Evolutionary conservation across 2,888 invertebrate species (phyloP).

Genomic region (Macrostomum cliftonense): DNA sequence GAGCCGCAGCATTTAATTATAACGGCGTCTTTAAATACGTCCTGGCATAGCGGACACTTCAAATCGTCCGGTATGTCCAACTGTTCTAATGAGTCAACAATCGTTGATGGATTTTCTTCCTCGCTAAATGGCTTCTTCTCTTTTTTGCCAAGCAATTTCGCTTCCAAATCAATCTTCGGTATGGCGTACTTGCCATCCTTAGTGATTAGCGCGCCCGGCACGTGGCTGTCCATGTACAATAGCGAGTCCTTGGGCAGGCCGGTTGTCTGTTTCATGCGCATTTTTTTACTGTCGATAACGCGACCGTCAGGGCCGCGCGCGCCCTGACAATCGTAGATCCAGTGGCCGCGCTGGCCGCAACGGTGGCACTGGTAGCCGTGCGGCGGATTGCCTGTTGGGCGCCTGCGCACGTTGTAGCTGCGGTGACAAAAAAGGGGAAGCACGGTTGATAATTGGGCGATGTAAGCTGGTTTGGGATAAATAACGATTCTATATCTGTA

Average conservation of each 20-base stretch:
- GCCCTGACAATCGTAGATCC: conserved; percentile 79
- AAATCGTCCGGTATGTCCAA: conserved; percentile 62
- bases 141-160: conserved; percentile 55
- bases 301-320: conserved; percentile 13
- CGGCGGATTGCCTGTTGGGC: conserved; percentile 59
- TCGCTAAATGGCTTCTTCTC: conserved; percentile 48
- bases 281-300: conserved; percentile 6
- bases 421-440: too few relatives aligned
- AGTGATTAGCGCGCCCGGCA: conserved; percentile 75
- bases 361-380: conserved; percentile 77
- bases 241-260: conserved; percentile 92
- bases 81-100: background rate
- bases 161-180: conserved; percentile 69
- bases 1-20: conserved; percentile 95
- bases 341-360: conserved; percentile 84
- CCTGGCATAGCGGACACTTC: conserved; percentile 73
- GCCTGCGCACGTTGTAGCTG: conserved; percentile 6
- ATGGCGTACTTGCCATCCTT: conserved; percentile 69
- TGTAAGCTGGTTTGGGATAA: too few relatives aligned
- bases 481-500: too few relatives aligned
- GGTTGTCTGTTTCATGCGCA: conserved; percentile 60
- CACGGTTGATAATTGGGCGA: too few relatives aligned
- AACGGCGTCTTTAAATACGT: conserved; percentile 78
- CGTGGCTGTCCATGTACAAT: conserved; percentile 70
- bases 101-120: conserved; percentile 8